These are phyloP conservation scores for Damaliscus lunatus DNA, from an alignment of 2,113 vertebrate species.

Conservation along the genomic window DNA sequence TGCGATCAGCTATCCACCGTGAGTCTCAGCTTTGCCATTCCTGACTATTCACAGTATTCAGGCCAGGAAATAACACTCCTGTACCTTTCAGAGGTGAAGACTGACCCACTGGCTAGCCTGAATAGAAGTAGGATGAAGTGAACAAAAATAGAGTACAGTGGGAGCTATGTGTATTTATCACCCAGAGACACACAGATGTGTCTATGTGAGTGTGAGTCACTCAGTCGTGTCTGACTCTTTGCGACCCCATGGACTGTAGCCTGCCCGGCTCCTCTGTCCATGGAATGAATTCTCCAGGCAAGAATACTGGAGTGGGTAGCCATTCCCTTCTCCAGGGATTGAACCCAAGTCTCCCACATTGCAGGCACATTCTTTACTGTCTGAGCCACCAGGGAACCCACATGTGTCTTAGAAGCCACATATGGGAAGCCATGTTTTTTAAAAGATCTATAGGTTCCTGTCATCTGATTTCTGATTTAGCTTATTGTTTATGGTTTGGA, in stretches of 20 bases:
- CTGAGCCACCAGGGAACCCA: neutral
- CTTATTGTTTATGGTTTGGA: neutral
- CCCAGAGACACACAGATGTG: neutral
- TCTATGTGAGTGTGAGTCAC: neutral
- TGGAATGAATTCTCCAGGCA: neutral
- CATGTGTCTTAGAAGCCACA: neutral
- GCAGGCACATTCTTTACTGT: neutral
- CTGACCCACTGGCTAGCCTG: neutral
- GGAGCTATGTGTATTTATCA: neutral
- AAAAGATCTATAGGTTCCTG: neutral
- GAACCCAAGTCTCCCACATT: neutral
- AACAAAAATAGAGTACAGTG: neutral
- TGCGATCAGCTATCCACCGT: rapidly evolving
- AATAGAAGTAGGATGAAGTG: neutral
- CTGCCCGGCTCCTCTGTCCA: neutral
- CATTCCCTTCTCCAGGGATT: neutral
- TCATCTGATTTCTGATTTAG: neutral
- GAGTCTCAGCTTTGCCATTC: neutral
- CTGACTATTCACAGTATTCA: neutral
- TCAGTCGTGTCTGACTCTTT: neutral
- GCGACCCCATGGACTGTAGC: neutral
- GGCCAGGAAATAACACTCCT: neutral
- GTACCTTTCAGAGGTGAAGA: neutral
- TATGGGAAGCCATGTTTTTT: neutral
- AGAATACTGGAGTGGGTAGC: neutral